These are phyloP conservation scores for Orchesella flavescens DNA, from an alignment of 2,888 invertebrate genomes.

Conservation along the genomic window DNA sequence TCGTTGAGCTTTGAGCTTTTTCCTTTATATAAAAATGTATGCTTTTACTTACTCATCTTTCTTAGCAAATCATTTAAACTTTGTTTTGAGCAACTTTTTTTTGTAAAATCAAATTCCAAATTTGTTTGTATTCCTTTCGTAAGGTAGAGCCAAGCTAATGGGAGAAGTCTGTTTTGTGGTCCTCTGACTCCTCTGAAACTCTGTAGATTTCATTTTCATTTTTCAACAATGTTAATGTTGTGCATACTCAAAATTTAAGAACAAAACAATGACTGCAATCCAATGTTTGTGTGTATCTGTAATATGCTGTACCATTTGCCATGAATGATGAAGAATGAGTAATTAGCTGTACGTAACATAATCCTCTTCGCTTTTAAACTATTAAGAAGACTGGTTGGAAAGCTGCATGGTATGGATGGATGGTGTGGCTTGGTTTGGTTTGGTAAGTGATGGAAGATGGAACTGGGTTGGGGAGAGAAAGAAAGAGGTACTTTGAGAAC, in stretches of 20 bases:
- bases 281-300: not conserved
- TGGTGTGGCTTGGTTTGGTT: conserved; percentile 3
- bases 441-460: conserved; percentile 6
- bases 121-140: conserved; percentile 13
- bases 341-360: not conserved
- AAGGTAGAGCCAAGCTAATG: conserved; percentile 10
- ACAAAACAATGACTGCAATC: no score
- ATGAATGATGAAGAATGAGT: no score
- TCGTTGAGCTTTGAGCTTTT: not conserved
- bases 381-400: not conserved
- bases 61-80: not conserved
- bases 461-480: not conserved
- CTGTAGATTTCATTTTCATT: conserved; percentile 5
- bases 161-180: conserved; percentile 4
- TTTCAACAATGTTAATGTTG: not conserved
- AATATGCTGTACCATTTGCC: no score
- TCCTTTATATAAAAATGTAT: not conserved
- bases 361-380: not conserved
- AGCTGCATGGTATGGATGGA: not conserved
- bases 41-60: conserved; percentile 4
- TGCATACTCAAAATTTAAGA: not conserved
- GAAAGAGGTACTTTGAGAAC: conserved; percentile 29
- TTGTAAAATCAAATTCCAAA: not conserved
- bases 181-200: not conserved
- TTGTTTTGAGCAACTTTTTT: conserved; percentile 16